Percentiles rank a stretch among this genome's conserved stretches.
Evolutionary conservation across 2,113 vertebrate species (phyloP).

Genomic region (Odocoileus hemionus): DNA sequence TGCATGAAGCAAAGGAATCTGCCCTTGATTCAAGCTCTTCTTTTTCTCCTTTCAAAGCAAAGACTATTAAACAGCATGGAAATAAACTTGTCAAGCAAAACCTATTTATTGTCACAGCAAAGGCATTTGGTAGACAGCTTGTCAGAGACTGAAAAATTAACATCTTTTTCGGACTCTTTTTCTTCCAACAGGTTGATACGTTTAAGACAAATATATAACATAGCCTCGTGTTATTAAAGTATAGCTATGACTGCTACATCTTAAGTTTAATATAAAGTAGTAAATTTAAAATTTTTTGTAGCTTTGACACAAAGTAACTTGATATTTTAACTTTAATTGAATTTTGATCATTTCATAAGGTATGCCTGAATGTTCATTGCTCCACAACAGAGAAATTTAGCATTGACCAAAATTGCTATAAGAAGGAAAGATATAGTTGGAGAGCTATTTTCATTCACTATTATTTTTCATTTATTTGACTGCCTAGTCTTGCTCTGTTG

Average conservation of each 20-base stretch:
- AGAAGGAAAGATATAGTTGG: background rate
- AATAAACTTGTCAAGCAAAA: slow-evolving; percentile 68
- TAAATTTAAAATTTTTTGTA: background rate
- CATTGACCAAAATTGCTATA: background rate
- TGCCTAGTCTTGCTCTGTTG: background rate
- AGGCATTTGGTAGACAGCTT: slow-evolving; percentile 50
- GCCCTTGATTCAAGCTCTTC: slow-evolving; percentile 61
- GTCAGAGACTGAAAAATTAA: slow-evolving; percentile 54
- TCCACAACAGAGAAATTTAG: background rate
- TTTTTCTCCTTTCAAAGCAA: slow-evolving; percentile 65
- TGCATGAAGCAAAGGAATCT: slow-evolving; percentile 56
- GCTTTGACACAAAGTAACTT: background rate
- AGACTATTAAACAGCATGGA: slow-evolving; percentile 50
- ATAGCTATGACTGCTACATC: slow-evolving; percentile 17
- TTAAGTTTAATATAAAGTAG: slow-evolving; percentile 23
- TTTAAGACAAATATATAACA: slow-evolving; percentile 55
- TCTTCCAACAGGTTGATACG: slow-evolving; percentile 5
- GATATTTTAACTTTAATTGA: background rate
- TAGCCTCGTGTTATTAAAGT: slow-evolving; percentile 35
- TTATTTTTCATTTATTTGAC: background rate
- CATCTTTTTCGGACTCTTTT: slow-evolving; percentile 32
- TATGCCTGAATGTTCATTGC: background rate
- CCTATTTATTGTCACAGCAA: slow-evolving; percentile 58
- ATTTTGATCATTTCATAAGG: background rate
- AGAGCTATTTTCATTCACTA: background rate